These are phyloP conservation scores for Dicrostonyx torquatus DNA, from an alignment of 2,797 vertebrate species.

Conservation along the genomic window DNA sequence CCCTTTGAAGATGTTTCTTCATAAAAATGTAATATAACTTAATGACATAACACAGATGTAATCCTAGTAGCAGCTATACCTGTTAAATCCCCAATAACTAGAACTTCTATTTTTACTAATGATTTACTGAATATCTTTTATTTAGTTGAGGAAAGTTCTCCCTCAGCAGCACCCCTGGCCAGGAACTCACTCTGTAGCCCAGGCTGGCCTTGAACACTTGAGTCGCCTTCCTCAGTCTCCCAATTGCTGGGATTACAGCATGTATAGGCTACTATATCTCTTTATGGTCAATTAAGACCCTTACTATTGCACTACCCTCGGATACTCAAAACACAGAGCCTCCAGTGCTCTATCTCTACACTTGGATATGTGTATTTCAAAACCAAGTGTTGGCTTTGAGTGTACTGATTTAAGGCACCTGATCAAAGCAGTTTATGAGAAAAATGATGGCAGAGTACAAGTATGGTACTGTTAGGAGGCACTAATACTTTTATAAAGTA, in stretches of 20 bases:
- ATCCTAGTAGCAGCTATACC: background rate
- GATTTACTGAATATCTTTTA: background rate
- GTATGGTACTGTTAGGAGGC: background rate
- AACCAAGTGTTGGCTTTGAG: slow-evolving; percentile 1
- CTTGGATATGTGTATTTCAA: background rate
- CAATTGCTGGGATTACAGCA: background rate
- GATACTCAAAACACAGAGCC: background rate
- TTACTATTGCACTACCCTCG: background rate
- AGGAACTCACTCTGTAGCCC: background rate
- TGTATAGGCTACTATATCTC: background rate
- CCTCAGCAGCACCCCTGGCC: background rate
- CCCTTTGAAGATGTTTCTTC: background rate
- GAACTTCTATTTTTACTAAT: slow-evolving; percentile 16
- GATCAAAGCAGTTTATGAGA: slow-evolving; percentile 31
- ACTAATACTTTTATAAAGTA: slow-evolving; percentile 41
- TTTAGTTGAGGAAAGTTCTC: background rate
- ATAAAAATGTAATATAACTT: background rate
- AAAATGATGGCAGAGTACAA: slow-evolving; percentile 42
- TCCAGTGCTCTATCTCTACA: background rate
- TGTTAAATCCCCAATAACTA: background rate
- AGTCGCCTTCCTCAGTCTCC: background rate
- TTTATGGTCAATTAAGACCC: slow-evolving; percentile 26
- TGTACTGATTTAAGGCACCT: background rate
- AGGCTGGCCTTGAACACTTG: background rate
- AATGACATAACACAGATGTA: background rate